A percentile compares a stretch with the other conserved stretches of the same genome.
Evolutionary conservation across 2,113 vertebrate species (phyloP).

Genomic region (Microcebus lehilahytsara): DNA sequence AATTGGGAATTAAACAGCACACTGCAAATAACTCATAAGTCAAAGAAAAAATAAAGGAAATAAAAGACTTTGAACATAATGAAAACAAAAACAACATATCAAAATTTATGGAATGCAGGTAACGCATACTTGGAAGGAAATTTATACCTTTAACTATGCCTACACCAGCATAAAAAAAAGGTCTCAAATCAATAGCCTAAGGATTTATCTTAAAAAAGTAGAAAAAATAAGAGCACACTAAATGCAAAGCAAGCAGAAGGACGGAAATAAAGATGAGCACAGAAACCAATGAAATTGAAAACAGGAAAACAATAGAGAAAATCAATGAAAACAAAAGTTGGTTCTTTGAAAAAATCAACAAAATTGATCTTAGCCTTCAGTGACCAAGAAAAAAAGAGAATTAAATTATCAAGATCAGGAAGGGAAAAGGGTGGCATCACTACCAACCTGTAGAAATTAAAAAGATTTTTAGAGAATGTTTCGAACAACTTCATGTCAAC

Average conservation of each 20-base stretch:
- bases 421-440: not conserved
- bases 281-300: not conserved
- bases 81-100: not conserved
- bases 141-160: not conserved
- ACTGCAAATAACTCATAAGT: not conserved
- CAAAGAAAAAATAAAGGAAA: not conserved
- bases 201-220: not conserved
- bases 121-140: not conserved
- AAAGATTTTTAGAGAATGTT: not conserved
- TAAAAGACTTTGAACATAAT: not conserved
- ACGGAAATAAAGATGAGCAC: not conserved
- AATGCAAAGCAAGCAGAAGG: not conserved
- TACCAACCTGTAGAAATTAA: not conserved
- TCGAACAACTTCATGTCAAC: not conserved
- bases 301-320: not conserved
- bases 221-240: slow-evolving; percentile 5
- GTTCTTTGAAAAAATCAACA: not conserved
- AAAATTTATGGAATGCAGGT: not conserved
- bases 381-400: not conserved
- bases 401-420: not conserved
- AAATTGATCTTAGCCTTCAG: not conserved
- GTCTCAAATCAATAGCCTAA: not conserved
- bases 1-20: not conserved
- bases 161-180: not conserved
- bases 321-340: not conserved